Conservation (phyloP, 2,113 vertebrate genomes). For the Mugil cephalus region DNA sequence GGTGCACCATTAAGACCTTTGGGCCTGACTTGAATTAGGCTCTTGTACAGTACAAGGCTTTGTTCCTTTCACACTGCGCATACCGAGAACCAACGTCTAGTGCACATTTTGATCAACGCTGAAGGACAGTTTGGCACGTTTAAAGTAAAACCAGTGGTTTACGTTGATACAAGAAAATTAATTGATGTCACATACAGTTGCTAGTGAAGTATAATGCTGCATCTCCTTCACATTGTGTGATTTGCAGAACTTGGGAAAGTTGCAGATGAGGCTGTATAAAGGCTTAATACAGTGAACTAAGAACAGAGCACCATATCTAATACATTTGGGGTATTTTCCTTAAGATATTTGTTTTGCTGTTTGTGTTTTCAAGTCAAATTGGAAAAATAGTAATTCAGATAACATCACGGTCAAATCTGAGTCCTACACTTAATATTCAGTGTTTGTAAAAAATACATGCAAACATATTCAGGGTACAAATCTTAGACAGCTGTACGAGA, state of each 20-base stretch:
- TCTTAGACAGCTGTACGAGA: too few species aligned
- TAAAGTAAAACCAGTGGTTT: not conserved
- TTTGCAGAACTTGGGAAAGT: not conserved
- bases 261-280: not conserved
- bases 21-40: slow-evolving; percentile 40
- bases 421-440: too few species aligned
- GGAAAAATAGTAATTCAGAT: not conserved
- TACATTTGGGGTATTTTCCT: not conserved
- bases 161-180: not conserved
- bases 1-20: slow-evolving; percentile 56
- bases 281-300: not conserved
- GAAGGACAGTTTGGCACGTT: not conserved
- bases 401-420: not conserved
- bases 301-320: not conserved
- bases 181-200: not conserved
- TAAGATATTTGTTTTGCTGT: not conserved
- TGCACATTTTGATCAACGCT: not conserved
- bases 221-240: not conserved
- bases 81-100: not conserved
- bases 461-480: too few species aligned
- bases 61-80: slow-evolving; percentile 40
- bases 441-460: too few species aligned
- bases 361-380: not conserved
- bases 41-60: slow-evolving; percentile 11
- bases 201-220: not conserved